Evolutionary conservation across 2,113 vertebrate species (phyloP).

Genomic region (Abramis brama): DNA sequence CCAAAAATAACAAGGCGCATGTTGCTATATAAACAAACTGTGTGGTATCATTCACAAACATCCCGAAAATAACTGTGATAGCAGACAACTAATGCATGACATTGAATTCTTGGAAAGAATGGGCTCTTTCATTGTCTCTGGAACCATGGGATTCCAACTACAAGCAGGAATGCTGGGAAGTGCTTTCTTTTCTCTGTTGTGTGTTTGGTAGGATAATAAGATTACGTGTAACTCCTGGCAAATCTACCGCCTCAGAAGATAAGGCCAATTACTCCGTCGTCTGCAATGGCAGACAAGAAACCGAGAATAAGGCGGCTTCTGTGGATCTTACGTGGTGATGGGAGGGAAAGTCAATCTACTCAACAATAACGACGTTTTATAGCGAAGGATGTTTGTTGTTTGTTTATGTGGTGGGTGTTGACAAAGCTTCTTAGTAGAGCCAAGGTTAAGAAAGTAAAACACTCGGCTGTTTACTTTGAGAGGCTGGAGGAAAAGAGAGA

Average conservation of each 20-base stretch:
- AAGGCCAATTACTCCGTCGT: slow-evolving; percentile 75
- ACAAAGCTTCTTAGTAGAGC: slow-evolving; percentile 53
- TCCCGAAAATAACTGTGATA: not conserved
- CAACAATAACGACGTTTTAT: slow-evolving; percentile 55
- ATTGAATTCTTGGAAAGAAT: slow-evolving; percentile 18
- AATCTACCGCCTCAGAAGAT: slow-evolving; percentile 71
- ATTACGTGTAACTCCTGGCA: slow-evolving; percentile 71
- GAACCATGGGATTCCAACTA: slow-evolving; percentile 46
- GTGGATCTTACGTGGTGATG: slow-evolving; percentile 65
- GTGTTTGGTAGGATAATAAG: slow-evolving; percentile 68
- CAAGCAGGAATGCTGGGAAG: slow-evolving; percentile 46
- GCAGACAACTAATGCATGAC: slow-evolving; percentile 17
- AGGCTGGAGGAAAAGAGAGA: slow-evolving; percentile 1
- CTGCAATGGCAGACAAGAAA: slow-evolving; percentile 55
- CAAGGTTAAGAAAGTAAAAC: slow-evolving; percentile 51
- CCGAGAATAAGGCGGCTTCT: slow-evolving; percentile 65
- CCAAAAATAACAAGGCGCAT: not conserved
- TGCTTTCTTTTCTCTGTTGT: slow-evolving; percentile 43
- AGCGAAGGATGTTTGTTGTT: slow-evolving; percentile 31
- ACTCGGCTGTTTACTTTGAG: slow-evolving; percentile 38
- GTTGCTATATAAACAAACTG: slow-evolving; percentile 1
- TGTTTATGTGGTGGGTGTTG: slow-evolving; percentile 61
- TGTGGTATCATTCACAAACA: not conserved
- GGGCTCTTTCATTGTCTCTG: slow-evolving; percentile 4
- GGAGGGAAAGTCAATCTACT: slow-evolving; percentile 56